Evolutionary conservation across 1,140 invertebrate species (phyloP).

Genomic region (Centruroides vittatus): DNA sequence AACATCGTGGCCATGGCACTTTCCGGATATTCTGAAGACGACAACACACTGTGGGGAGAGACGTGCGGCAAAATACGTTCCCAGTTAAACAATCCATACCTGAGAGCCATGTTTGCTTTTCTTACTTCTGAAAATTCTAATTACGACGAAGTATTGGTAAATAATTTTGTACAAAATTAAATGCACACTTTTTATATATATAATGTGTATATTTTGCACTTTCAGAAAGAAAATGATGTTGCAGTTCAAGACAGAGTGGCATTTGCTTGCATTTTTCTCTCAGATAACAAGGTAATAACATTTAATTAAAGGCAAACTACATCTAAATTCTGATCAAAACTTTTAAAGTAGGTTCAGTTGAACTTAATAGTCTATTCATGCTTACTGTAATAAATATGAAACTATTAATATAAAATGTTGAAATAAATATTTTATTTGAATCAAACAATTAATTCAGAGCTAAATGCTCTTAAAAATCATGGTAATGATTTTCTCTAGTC

Average conservation of each 20-base stretch:
- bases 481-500: too few species aligned
- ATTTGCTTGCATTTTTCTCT: conserved; percentile 81
- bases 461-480: too few species aligned
- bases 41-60: conserved; percentile 61
- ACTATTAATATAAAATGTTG: too few species aligned
- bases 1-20: conserved; percentile 73
- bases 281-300: conserved; percentile 46
- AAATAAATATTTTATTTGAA: too few species aligned
- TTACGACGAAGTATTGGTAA: conserved; percentile 50
- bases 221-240: conserved; percentile 59
- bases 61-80: conserved; percentile 51
- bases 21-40: conserved; percentile 39
- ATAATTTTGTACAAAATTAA: conserved; percentile 16
- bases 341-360: too few species aligned
- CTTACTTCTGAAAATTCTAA: conserved; percentile 57
- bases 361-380: too few species aligned
- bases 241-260: conserved; percentile 75
- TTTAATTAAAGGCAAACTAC: too few species aligned
- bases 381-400: too few species aligned
- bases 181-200: too few species aligned
- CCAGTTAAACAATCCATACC: conserved; percentile 70
- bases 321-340: too few species aligned
- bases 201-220: conserved; percentile 22
- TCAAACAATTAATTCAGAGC: too few species aligned
- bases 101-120: conserved; percentile 82